A percentile compares a stretch with the other conserved stretches of the same genome.
Evolutionary conservation across 2,113 vertebrate species (phyloP).

Genomic region (Peucedramus taeniatus): DNA sequence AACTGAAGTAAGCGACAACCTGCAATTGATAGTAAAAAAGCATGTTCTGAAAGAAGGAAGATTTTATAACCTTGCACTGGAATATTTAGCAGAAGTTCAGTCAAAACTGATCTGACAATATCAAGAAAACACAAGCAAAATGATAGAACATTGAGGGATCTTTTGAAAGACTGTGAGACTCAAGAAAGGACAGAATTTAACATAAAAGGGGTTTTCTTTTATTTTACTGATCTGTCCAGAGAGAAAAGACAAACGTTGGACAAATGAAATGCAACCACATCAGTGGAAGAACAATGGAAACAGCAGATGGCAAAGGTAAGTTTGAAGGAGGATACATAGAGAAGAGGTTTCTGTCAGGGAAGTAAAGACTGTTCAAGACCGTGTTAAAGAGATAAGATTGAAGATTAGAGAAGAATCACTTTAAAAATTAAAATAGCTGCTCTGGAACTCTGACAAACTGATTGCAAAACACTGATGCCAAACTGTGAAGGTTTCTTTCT

Average conservation of each 20-base stretch:
- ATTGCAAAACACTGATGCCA: slow-evolving; percentile 32
- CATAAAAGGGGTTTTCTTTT: background rate
- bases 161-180: background rate
- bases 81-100: background rate
- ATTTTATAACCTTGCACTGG: background rate
- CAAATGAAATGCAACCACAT: background rate
- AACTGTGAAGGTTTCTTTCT: background rate
- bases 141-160: accelerated
- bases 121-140: background rate
- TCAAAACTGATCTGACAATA: background rate
- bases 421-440: slow-evolving; percentile 17
- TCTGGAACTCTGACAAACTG: slow-evolving; percentile 26
- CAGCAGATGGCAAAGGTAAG: background rate
- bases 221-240: background rate
- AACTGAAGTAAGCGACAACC: background rate
- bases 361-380: background rate
- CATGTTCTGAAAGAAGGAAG: background rate
- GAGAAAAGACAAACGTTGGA: background rate
- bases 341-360: background rate
- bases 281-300: background rate
- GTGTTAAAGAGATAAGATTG: background rate
- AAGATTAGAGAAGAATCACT: background rate
- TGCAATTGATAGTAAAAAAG: background rate
- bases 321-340: background rate
- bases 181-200: background rate